Percentiles rank a stretch among this genome's conserved stretches.
phyloP scores from a whole-genome alignment of 2,113 vertebrate species.

The Brachypodius melanocephalos region DNA sequence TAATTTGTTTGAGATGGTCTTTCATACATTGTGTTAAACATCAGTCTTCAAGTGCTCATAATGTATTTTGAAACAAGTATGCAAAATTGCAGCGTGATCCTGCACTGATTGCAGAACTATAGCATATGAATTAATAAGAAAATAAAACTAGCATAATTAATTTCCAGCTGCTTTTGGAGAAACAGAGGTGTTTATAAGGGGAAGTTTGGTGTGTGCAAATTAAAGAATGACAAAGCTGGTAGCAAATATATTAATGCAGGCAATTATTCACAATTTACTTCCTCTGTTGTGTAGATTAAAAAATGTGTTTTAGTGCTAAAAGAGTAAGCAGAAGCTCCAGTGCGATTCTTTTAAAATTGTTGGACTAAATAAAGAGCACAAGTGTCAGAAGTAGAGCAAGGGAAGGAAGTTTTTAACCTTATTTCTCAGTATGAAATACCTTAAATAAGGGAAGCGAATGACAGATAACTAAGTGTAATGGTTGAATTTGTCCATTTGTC shows the following conservation, averaged over 20 bases:
- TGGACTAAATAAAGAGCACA: background rate
- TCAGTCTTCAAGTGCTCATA: conserved; percentile 30
- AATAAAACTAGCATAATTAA: conserved; percentile 52
- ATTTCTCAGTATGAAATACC: background rate
- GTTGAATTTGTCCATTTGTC: background rate
- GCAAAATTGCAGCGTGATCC: conserved; percentile 42
- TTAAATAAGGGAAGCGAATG: background rate
- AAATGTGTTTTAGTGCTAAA: background rate
- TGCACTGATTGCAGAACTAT: conserved; percentile 51
- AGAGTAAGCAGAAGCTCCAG: background rate
- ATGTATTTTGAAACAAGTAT: conserved; percentile 46
- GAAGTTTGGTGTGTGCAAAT: background rate
- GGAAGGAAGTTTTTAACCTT: background rate
- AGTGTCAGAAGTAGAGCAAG: background rate
- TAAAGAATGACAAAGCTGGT: background rate
- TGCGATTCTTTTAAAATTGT: background rate
- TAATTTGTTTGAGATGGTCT: conserved; percentile 54
- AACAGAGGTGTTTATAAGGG: conserved; percentile 25
- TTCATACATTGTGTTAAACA: conserved; percentile 28
- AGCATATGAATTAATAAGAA: conserved; percentile 52
- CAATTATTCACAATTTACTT: background rate
- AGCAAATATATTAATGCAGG: background rate
- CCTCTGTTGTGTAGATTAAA: background rate
- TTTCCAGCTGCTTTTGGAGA: conserved; percentile 55
- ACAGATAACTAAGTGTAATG: background rate